Percentiles rank a stretch among this genome's conserved stretches.
Evolutionary conservation across 2,888 invertebrate genomes (phyloP).

Genomic region (Eugnorisma glareosa): DNA sequence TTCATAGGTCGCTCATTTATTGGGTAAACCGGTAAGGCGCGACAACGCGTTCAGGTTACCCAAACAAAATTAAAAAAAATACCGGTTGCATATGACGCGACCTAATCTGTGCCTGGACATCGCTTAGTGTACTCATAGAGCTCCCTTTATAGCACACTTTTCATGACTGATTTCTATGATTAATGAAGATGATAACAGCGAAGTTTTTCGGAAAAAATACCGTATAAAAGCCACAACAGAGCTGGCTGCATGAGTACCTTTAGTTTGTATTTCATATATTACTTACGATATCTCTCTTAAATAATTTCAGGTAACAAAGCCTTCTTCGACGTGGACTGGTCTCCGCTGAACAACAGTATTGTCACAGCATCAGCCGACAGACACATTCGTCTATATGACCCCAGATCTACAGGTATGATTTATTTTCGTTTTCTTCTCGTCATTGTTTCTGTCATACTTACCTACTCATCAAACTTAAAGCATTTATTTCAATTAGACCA

Average conservation of each 20-base stretch:
- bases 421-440: background rate
- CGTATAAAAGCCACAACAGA: background rate
- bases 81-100: too few species aligned
- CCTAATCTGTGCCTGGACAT: background rate
- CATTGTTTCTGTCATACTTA: background rate
- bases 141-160: background rate
- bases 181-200: background rate
- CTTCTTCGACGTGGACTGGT: constrained; percentile 96
- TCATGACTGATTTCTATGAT: too few species aligned
- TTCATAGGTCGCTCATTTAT: background rate
- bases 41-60: background rate
- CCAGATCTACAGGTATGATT: constrained; percentile 94
- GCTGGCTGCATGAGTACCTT: background rate
- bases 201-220: background rate
- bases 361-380: constrained; percentile 97
- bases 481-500: too few species aligned
- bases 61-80: too few species aligned
- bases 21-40: background rate
- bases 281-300: background rate
- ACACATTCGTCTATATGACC: constrained; percentile 97
- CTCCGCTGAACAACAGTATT: constrained; percentile 93
- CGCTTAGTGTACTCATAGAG: background rate
- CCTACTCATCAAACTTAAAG: too few species aligned
- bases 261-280: background rate
- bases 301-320: constrained; percentile 94